A percentile compares a stretch with the other conserved stretches of the same genome.
These are phyloP conservation scores for Acanthis flammea DNA, from an alignment of 2,797 vertebrate genomes.

Conservation along the genomic window DNA sequence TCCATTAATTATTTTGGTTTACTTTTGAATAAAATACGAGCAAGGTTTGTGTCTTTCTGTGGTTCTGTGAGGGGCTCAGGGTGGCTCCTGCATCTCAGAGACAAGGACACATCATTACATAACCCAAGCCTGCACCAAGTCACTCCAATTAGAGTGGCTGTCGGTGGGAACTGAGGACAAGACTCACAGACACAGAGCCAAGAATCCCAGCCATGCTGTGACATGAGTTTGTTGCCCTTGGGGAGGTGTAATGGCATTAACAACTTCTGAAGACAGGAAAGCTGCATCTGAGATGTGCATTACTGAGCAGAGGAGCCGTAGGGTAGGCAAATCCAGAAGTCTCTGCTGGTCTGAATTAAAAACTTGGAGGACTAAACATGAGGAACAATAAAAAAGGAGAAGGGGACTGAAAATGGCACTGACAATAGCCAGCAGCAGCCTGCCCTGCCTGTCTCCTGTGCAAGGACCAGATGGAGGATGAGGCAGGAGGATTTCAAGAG, in stretches of 20 bases:
- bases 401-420: neutral
- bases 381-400: neutral
- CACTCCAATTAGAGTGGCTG: neutral
- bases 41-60: neutral
- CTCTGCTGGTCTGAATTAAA: neutral
- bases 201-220: neutral
- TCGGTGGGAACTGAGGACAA: neutral
- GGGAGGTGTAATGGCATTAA: constrained; percentile 57
- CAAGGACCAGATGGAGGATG: rapidly evolving
- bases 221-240: constrained; percentile 11
- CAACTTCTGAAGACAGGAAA: neutral
- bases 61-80: rapidly evolving
- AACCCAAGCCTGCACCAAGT: neutral
- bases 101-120: neutral
- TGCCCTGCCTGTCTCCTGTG: rapidly evolving
- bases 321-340: neutral
- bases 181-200: neutral
- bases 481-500: neutral
- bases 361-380: neutral
- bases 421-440: neutral
- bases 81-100: neutral
- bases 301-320: neutral
- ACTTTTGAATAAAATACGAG: neutral
- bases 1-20: constrained; percentile 53
- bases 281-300: neutral